Evolutionary conservation across 2,888 invertebrate species (phyloP).

Genomic region (Cheilosia variabilis): DNA sequence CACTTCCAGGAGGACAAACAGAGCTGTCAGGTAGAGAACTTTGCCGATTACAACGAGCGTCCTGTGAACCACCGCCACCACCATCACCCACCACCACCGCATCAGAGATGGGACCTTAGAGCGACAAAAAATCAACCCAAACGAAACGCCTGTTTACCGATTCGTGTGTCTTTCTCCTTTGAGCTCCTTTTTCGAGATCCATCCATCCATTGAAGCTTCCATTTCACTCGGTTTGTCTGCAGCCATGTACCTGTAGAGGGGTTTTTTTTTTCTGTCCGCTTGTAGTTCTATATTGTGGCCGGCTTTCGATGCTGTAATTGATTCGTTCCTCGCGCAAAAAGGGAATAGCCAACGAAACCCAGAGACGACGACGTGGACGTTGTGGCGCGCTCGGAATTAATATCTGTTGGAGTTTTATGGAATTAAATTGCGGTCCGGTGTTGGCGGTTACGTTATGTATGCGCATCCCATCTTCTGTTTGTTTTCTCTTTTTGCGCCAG

Average conservation of each 20-base stretch:
- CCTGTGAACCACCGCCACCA: conserved; percentile 7
- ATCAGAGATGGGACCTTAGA: conserved; percentile 12
- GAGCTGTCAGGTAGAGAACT: not conserved
- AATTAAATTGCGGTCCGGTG: conserved; percentile 72
- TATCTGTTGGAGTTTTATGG: conserved; percentile 73
- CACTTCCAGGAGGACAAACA: conserved; percentile 33
- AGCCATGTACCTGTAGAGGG: conserved; percentile 39
- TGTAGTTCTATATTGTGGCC: conserved; percentile 40
- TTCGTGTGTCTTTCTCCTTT: conserved; percentile 56
- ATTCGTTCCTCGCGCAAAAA: conserved; percentile 72
- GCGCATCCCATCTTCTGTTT: conserved; percentile 1
- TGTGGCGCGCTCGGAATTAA: conserved; percentile 61
- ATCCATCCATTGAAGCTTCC: conserved; percentile 54
- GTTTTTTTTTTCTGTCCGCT: conserved; percentile 19
- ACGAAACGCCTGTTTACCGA: conserved; percentile 68
- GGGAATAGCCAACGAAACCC: conserved; percentile 56
- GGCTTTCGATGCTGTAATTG: conserved; percentile 67
- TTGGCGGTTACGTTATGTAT: conserved; percentile 59
- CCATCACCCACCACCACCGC: conserved; percentile 5
- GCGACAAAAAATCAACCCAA: conserved; percentile 31
- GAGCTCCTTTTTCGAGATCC: conserved; percentile 64
- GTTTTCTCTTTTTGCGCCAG: conserved; percentile 21
- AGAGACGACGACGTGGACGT: conserved; percentile 5
- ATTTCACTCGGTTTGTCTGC: conserved; percentile 42
- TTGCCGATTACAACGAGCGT: conserved; percentile 36